Percentiles rank a stretch among this genome's conserved stretches.
phyloP scores from a whole-genome alignment of 2,797 vertebrate species.

The Onychomys leucogaster region DNA sequence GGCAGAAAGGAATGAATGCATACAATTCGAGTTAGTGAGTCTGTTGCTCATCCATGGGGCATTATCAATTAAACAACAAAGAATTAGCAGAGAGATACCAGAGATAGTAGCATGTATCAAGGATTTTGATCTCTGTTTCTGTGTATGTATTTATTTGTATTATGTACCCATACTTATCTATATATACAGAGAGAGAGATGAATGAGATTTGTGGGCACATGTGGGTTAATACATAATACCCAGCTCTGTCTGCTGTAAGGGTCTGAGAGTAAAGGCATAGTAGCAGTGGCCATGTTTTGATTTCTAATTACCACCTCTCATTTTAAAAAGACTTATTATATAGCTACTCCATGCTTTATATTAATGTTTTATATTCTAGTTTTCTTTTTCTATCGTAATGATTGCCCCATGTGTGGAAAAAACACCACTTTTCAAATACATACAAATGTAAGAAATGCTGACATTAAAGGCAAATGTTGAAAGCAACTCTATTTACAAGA shows the following conservation, averaged over 20 bases:
- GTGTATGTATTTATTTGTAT: neutral
- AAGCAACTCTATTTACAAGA: neutral
- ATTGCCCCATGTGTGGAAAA: neutral
- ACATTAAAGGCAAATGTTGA: neutral
- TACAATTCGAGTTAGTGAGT: neutral
- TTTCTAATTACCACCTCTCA: neutral
- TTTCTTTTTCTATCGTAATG: slow-evolving; percentile 1
- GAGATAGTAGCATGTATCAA: neutral
- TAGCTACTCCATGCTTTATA: neutral
- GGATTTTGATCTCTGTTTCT: neutral
- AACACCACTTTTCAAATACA: slow-evolving; percentile 26
- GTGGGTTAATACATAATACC: neutral
- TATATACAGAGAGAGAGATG: too few relatives aligned
- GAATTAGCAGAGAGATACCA: neutral
- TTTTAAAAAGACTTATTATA: neutral
- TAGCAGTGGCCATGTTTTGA: neutral
- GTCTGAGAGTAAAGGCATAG: neutral
- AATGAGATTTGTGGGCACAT: too few relatives aligned
- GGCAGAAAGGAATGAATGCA: neutral
- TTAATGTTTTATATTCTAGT: neutral
- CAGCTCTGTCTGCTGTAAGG: neutral
- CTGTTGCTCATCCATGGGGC: neutral
- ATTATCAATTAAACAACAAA: neutral
- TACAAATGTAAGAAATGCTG: neutral
- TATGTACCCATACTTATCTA: neutral